phyloP scores from a whole-genome alignment of 2,888 invertebrate genomes.

The Subacronicta megacephala region DNA sequence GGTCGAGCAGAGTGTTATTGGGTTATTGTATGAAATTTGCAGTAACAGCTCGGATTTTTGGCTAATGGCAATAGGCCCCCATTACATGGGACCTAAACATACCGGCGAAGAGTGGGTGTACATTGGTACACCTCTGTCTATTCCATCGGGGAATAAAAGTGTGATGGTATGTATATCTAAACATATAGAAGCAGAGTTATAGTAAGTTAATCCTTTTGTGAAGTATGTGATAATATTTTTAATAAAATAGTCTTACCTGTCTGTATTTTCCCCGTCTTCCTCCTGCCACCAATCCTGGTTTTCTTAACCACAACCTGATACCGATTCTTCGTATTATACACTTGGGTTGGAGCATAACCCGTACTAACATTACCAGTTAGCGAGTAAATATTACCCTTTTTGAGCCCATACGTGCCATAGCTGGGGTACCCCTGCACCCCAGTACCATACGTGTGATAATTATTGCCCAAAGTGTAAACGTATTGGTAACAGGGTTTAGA shows the following conservation, averaged over 20 bases:
- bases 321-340: constrained; percentile 72
- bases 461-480: constrained; percentile 47
- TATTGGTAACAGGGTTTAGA: constrained; percentile 60
- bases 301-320: constrained; percentile 79
- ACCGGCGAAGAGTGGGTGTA: too few species aligned
- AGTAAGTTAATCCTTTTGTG: too few species aligned
- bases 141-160: too few species aligned
- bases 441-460: constrained; percentile 47
- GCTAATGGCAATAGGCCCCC: too few species aligned
- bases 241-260: constrained; percentile 63
- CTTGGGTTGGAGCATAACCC: constrained; percentile 73
- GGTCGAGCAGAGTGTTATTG: too few species aligned
- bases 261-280: constrained; percentile 65
- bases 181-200: too few species aligned
- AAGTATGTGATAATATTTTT: too few species aligned
- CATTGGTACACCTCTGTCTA: too few species aligned
- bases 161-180: too few species aligned
- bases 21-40: too few species aligned
- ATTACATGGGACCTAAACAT: too few species aligned
- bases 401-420: constrained; percentile 49
- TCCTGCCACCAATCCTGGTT: constrained; percentile 64
- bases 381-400: constrained; percentile 67
- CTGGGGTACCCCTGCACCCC: constrained; percentile 51
- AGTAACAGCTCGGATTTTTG: too few species aligned
- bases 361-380: constrained; percentile 56